phyloP scores from a whole-genome alignment of 1,140 invertebrate genomes.

The Bathynomus jamesi region DNA sequence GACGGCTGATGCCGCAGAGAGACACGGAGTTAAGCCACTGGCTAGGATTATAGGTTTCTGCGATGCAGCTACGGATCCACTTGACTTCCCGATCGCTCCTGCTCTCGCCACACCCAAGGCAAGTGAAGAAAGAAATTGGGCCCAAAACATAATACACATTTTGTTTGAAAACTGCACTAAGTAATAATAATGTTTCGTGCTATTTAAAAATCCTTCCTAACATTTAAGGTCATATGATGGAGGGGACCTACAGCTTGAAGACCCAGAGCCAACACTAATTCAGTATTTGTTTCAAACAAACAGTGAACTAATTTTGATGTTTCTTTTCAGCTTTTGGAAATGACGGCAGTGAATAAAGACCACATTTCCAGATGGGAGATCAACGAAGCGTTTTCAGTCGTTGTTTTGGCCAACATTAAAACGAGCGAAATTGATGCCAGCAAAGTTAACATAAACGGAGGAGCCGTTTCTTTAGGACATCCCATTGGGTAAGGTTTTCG shows the following conservation, averaged over 20 bases:
- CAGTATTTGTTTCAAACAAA: no score
- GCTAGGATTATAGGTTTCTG: slow-evolving; percentile 84
- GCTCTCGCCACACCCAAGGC: slow-evolving; percentile 77
- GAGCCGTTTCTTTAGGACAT: slow-evolving; percentile 98
- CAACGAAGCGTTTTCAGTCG: slow-evolving; percentile 97
- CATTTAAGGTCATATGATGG: no score
- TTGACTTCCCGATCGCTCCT: slow-evolving; percentile 97
- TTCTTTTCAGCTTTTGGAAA: slow-evolving; percentile 59
- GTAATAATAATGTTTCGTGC: no score
- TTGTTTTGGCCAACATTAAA: slow-evolving; percentile 87
- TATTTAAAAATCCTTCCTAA: no score
- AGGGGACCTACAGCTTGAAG: no score
- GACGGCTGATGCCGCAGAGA: slow-evolving; percentile 63
- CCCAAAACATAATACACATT: no score
- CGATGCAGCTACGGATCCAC: slow-evolving; percentile 92
- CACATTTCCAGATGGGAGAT: slow-evolving; percentile 95
- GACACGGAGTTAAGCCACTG: slow-evolving; percentile 72
- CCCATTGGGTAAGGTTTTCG: slow-evolving; percentile 80
- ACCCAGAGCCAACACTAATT: no score
- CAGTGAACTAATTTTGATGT: no score
- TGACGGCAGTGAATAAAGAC: slow-evolving; percentile 69
- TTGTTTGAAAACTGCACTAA: no score
- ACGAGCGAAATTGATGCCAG: slow-evolving; percentile 73
- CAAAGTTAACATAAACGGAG: slow-evolving; percentile 94
- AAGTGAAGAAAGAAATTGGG: no score